Evolutionary conservation across 2,113 vertebrate species (phyloP).

Genomic region (Nycticebus coucang): DNA sequence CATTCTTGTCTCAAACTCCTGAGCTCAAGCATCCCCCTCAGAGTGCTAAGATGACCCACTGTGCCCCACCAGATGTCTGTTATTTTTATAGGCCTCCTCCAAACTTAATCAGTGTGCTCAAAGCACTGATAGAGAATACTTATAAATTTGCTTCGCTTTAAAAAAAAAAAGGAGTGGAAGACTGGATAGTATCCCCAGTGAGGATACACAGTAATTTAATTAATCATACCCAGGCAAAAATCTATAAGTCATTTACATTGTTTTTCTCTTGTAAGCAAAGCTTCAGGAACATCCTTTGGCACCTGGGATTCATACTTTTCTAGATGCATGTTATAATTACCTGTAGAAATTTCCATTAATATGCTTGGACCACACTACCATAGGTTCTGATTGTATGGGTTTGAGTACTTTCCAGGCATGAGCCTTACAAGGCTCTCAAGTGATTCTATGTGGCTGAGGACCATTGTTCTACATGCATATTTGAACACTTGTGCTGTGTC

Average conservation of each 20-base stretch:
- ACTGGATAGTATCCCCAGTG: background rate
- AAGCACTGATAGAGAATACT: background rate
- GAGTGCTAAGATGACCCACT: too few species aligned
- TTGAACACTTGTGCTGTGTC: background rate
- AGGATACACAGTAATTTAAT: background rate
- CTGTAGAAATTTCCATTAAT: background rate
- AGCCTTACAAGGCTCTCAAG: background rate
- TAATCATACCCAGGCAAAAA: background rate
- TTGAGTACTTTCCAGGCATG: background rate
- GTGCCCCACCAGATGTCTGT: too few species aligned
- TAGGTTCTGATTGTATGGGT: background rate
- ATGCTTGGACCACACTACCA: background rate
- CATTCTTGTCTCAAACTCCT: too few species aligned
- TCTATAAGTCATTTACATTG: background rate
- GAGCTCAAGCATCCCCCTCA: too few species aligned
- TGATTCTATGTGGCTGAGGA: background rate
- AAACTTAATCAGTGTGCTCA: background rate
- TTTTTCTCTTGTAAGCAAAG: background rate
- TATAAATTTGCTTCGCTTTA: background rate
- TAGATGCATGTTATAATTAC: background rate
- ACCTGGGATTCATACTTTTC: background rate
- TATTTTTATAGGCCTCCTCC: background rate
- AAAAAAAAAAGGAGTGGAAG: background rate
- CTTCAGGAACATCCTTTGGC: background rate
- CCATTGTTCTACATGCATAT: background rate